These are phyloP conservation scores for Drosophila recens DNA, from an alignment of 2,888 invertebrate species.

Conservation along the genomic window DNA sequence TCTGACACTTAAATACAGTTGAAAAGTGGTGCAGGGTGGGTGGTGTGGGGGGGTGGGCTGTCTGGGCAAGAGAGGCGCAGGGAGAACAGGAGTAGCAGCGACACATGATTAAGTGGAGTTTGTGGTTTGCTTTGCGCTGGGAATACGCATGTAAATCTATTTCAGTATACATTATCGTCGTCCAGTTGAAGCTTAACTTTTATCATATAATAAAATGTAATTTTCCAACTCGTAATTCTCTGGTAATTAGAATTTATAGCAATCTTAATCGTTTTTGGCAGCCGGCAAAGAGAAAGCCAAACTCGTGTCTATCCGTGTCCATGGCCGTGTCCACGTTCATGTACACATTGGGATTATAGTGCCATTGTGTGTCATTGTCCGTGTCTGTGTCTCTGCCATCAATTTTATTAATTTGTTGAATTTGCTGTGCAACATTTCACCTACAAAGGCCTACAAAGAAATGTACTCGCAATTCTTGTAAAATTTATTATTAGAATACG, in stretches of 20 bases:
- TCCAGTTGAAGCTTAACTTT: constrained; percentile 82
- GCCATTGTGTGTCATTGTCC: constrained; percentile 10
- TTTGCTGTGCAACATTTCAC: constrained; percentile 11
- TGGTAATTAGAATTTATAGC: constrained; percentile 81
- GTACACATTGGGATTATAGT: constrained; percentile 18
- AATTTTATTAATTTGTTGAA: constrained; percentile 53
- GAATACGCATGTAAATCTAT: constrained; percentile 81
- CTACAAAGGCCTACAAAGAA: constrained; percentile 11
- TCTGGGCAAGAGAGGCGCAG: constrained; percentile 15
- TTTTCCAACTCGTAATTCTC: constrained; percentile 81
- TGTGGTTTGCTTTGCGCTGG: constrained; percentile 71
- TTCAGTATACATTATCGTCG: constrained; percentile 78
- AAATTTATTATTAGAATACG: constrained; percentile 13
- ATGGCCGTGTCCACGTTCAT: neutral
- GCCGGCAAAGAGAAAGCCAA: constrained; percentile 32
- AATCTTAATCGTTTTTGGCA: constrained; percentile 78
- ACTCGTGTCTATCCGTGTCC: neutral
- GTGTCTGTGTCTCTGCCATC: constrained; percentile 18
- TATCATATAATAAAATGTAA: constrained; percentile 82
- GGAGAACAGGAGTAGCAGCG: constrained; percentile 37
- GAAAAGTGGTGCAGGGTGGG: constrained; percentile 44
- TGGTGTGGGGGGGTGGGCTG: constrained; percentile 3
- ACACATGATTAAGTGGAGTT: constrained; percentile 80
- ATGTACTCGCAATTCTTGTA: constrained; percentile 13
- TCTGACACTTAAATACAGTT: constrained; percentile 78